Base-by-base conservation (phyloP, 2,888 invertebrate genomes). In the Drosophila mimica region DNA sequence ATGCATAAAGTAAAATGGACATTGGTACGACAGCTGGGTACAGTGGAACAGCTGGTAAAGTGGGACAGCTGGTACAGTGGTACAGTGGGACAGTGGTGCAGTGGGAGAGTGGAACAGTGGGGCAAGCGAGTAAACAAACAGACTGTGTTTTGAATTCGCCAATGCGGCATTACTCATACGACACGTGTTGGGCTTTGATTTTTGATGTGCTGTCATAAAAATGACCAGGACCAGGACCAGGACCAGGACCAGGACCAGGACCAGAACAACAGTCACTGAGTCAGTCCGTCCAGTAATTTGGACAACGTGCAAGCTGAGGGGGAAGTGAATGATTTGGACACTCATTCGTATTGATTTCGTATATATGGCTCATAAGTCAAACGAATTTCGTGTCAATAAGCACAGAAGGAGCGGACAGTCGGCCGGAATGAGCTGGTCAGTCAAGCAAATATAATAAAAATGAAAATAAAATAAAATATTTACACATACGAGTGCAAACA, bases 401-500 rank as follows among this genome's bases (percentile, higher is more conserved):
- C 52, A 64, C 52, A 57, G 48, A 51, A 56, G 25, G 51, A 40
- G 60, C 15, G 68, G 28, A 40, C 49, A 30, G 53, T 8, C 52
- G 49, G 20, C 28, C 38, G 36, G 34, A 9, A 36, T 53, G 36
- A 43, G 31, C 48, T 36, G 64, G 60, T 43, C 71, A 65, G 56
- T 60, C 69, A 59, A 61, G 64, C 74, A 88, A 88, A 85, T 75
- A 86, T 88, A 81, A 88, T 85, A 88, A 85, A 85, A 85, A 83
- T 86, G 81, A 86, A 83, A 83, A 81, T 74, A 81, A 79, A 86
- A 88, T 88, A 73, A 83, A 86, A 85, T 85, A 88, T 88, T 88
- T 88, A 86, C 84, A 86, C 84, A 85, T 70, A 74, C 82, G 66
- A 64, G 65, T 43, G 72, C 84, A 87, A 79, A 76, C 74, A 84